Evolutionary conservation across 1,140 invertebrate species (phyloP).

Genomic region (Drosophila saltans): DNA sequence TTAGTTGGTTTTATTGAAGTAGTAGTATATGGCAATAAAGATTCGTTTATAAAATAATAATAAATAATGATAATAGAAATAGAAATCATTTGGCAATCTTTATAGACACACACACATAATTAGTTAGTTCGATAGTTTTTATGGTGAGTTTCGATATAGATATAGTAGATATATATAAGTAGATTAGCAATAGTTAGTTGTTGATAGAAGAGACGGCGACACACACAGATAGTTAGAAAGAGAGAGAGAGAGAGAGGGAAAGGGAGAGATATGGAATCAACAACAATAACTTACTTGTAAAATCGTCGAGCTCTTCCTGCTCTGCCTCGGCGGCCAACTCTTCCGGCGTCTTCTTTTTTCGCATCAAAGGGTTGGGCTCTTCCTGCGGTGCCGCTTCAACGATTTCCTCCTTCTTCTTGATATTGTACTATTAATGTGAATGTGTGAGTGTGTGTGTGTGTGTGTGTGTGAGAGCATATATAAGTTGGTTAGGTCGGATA

Average conservation of each 20-base stretch:
- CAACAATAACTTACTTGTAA: conserved; percentile 92
- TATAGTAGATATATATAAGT: not conserved
- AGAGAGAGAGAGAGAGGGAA: conserved; percentile 1
- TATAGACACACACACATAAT: conserved; percentile 42
- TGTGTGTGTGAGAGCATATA: not conserved
- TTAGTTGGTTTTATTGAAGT: conserved; percentile 27
- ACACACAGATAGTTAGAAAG: not conserved
- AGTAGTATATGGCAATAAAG: conserved; percentile 5
- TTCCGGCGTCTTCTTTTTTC: conserved; percentile 98
- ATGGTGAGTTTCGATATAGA: conserved; percentile 19
- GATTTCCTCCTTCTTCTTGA: conserved; percentile 97
- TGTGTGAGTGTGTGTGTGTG: not conserved
- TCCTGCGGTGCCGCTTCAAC: conserved; percentile 90
- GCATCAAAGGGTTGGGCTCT: conserved; percentile 94
- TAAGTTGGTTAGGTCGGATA: conserved; percentile 4
- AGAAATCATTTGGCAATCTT: conserved; percentile 41
- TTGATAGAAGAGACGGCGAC: conserved; percentile 21
- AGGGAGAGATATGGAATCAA: conserved; percentile 2
- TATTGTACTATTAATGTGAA: conserved; percentile 92
- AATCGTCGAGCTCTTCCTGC: conserved; percentile 96
- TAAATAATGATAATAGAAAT: conserved; percentile 24
- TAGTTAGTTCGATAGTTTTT: not conserved
- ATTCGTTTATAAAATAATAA: conserved; percentile 19
- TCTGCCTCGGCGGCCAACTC: conserved; percentile 97
- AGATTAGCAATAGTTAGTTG: conserved; percentile 38